Evolutionary conservation across 2,113 vertebrate genomes (phyloP).

Genomic region (Gorsachius goisagi): DNA sequence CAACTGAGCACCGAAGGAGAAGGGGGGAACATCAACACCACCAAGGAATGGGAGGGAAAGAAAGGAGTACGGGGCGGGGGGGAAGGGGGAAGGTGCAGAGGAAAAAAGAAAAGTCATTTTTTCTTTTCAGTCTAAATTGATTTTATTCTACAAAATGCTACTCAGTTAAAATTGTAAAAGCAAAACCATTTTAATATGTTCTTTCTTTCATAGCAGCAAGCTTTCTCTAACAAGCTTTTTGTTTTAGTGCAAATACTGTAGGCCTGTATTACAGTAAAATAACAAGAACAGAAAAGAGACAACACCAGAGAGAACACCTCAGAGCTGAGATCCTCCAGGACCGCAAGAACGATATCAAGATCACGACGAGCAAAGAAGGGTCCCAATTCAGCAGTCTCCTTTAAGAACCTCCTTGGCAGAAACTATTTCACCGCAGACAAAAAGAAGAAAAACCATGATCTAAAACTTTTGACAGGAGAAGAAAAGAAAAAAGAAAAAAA

Average conservation of each 20-base stretch:
- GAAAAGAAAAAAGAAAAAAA: not conserved
- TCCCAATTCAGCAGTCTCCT: slow-evolving; percentile 50
- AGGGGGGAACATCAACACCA: slow-evolving; percentile 36
- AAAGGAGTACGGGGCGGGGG: not conserved
- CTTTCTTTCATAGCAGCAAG: slow-evolving; percentile 80
- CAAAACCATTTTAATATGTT: slow-evolving; percentile 71
- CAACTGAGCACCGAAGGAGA: slow-evolving; percentile 59
- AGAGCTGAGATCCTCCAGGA: slow-evolving; percentile 44
- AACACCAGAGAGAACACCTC: slow-evolving; percentile 57
- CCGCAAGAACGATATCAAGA: slow-evolving; percentile 51
- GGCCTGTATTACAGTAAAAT: slow-evolving; percentile 74
- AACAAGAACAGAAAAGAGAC: slow-evolving; percentile 52
- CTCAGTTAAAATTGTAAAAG: slow-evolving; percentile 74
- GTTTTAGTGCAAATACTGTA: slow-evolving; percentile 82
- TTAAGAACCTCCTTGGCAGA: slow-evolving; percentile 35
- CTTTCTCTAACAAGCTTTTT: slow-evolving; percentile 79
- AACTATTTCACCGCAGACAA: not conserved
- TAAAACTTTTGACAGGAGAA: not conserved
- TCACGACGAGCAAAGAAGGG: not conserved
- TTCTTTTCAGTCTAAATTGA: slow-evolving; percentile 71
- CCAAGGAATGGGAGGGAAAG: not conserved
- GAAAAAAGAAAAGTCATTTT: slow-evolving; percentile 64
- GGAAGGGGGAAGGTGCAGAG: not conserved
- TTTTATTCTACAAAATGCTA: slow-evolving; percentile 83
- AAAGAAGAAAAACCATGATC: not conserved